phyloP scores from a whole-genome alignment of 2,888 invertebrate genomes.

The Xylocampa areola region DNA sequence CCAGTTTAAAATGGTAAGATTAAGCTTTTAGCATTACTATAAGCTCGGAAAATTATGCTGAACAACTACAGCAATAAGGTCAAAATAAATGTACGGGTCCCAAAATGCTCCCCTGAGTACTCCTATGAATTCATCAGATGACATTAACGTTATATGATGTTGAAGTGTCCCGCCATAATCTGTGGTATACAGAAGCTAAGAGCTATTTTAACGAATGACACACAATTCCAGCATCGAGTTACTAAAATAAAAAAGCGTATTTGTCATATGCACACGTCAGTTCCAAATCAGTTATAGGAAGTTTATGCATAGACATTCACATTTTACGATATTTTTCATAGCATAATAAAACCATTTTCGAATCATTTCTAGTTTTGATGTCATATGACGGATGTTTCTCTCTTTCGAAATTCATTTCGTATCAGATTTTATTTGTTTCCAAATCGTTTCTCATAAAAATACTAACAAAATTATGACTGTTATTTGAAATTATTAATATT shows the following conservation, averaged over 20 bases:
- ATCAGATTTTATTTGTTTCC: conserved; percentile 57
- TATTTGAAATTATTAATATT: conserved; percentile 33
- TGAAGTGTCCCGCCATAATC: not conserved
- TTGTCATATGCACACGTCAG: conserved; percentile 59
- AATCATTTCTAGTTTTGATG: conserved; percentile 68
- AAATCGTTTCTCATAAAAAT: conserved; percentile 58
- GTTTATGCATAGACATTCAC: conserved; percentile 58
- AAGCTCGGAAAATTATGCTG: not conserved
- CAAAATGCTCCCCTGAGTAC: conserved; percentile 10
- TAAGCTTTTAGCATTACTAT: not conserved
- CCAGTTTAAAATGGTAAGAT: conserved; percentile 1
- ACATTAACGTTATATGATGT: not conserved
- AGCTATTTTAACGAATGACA: conserved; percentile 52
- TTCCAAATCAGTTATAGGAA: conserved; percentile 52
- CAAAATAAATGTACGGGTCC: not conserved
- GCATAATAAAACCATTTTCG: conserved; percentile 66
- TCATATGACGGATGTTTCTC: conserved; percentile 61
- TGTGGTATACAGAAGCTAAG: not conserved
- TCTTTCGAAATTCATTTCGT: conserved; percentile 47
- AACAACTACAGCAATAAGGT: not conserved
- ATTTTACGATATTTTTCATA: conserved; percentile 68
- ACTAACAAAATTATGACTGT: conserved; percentile 33
- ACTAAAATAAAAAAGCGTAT: conserved; percentile 55
- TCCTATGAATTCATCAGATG: not conserved
- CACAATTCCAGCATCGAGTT: conserved; percentile 41